These are phyloP conservation scores for Drosophila maculinotata DNA, from an alignment of 2,888 invertebrate species.

Conservation along the genomic window DNA sequence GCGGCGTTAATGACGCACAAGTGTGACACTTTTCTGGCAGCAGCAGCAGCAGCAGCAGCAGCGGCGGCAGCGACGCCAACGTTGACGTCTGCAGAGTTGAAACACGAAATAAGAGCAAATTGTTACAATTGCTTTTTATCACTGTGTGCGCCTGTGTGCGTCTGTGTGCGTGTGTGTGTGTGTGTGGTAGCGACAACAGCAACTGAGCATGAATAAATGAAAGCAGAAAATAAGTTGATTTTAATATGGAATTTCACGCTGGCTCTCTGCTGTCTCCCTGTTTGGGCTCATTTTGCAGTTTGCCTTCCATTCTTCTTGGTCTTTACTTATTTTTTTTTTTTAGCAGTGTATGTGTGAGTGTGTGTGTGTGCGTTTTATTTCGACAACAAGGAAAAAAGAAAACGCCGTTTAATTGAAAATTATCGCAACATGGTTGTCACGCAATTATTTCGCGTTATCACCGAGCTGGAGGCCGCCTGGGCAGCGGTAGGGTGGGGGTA, in stretches of 20 bases:
- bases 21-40: constrained; percentile 78
- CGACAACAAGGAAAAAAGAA: constrained; percentile 47
- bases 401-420: constrained; percentile 84
- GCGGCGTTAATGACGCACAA: constrained; percentile 83
- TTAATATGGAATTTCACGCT: constrained; percentile 81
- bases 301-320: constrained; percentile 30
- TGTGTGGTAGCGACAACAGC: constrained; percentile 42
- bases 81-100: constrained; percentile 42
- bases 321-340: constrained; percentile 17
- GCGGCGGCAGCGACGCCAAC: constrained; percentile 6
- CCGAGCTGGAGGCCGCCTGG: constrained; percentile 45
- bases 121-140: constrained; percentile 70
- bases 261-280: constrained; percentile 34
- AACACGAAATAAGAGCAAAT: constrained; percentile 69
- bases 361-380: constrained; percentile 40
- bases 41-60: constrained; percentile 1
- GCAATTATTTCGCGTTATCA: constrained; percentile 84
- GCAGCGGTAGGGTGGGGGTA: constrained; percentile 1
- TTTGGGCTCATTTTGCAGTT: constrained; percentile 39
- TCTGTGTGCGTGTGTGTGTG: constrained; percentile 35
- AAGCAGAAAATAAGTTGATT: constrained; percentile 81
- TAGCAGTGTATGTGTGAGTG: constrained; percentile 5
- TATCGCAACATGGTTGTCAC: constrained; percentile 85
- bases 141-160: constrained; percentile 21
- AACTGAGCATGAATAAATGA: constrained; percentile 78